Evolutionary conservation across 2,113 vertebrate species (phyloP), one percentile per base, ranked within the genome.

Genomic region (Protobothrops mucrosquamatus): DNA sequence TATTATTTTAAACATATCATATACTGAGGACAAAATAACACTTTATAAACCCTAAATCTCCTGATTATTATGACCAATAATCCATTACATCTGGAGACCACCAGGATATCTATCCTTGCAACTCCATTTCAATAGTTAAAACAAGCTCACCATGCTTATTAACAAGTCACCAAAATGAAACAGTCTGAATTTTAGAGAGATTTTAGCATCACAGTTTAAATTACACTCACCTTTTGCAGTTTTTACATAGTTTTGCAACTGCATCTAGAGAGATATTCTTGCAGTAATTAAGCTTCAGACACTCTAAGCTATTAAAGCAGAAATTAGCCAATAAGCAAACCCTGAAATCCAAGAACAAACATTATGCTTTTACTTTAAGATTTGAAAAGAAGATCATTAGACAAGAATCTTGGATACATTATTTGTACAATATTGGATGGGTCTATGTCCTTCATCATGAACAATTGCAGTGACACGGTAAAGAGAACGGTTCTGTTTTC

Each of bases 251-350:
- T 54, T 96, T 97, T 95, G 95, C 57, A 95, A 95, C 93, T 29
- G 90, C 94, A 94, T 96, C 90, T 89, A 59, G 54, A 55, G 93
- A 96, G 55, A 97, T 29, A 91, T 94, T 81, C 94, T 95, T 96
- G 85, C 96, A 98, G 96, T 98, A 98, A 95, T 23, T 97, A 59
- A 98, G 93, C 94, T 98, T 98, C 91, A 97, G 22, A 18, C 81
- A 93, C 93, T 96, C 94, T 74, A 98, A 92, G 88, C 93, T 95
- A 57, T 55, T 23, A 64, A 93, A 96, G 92, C 94, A 97, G 94
- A 98, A 97, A 55, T 94, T 97, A 55, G 94, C 96, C 92, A 97
- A 91, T 15, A 97, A 94, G 89, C 26, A 69, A 89, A 97, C 90
- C 46, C 96, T 98, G 39, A 92, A 81, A 91, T 11, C 4, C 18